Evolutionary conservation across 2,797 vertebrate species (phyloP).

Genomic region (Heterohyrax brucei): DNA sequence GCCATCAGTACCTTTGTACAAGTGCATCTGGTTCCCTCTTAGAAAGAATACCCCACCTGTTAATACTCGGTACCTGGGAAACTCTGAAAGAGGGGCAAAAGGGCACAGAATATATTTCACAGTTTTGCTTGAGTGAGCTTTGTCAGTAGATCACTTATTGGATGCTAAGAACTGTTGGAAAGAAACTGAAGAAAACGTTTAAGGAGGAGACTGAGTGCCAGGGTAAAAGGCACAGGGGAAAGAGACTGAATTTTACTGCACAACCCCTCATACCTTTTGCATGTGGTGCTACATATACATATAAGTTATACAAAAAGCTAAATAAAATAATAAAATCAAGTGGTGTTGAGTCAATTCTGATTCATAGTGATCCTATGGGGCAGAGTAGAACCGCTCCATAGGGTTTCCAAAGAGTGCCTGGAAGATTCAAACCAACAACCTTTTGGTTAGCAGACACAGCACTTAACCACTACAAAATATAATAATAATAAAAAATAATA

Average conservation of each 20-base stretch:
- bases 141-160: slow-evolving; percentile 62
- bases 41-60: background rate
- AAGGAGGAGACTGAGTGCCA: background rate
- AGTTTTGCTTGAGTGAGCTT: slow-evolving; percentile 49
- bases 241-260: background rate
- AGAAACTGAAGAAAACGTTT: slow-evolving; percentile 32
- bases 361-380: too few relatives aligned
- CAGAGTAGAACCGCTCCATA: too few relatives aligned
- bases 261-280: background rate
- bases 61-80: background rate
- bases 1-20: slow-evolving; percentile 3
- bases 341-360: too few relatives aligned
- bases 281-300: background rate
- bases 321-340: background rate
- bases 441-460: too few relatives aligned
- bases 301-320: background rate
- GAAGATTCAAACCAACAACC: too few relatives aligned
- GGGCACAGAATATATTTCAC: slow-evolving; percentile 65
- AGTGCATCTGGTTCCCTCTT: slow-evolving; percentile 33
- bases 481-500: background rate
- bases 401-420: too few relatives aligned
- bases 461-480: too few relatives aligned
- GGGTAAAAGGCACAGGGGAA: background rate
- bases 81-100: background rate
- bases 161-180: slow-evolving; percentile 47